phyloP scores from a whole-genome alignment of 2,113 vertebrate species.

The Eonycteris spelaea region DNA sequence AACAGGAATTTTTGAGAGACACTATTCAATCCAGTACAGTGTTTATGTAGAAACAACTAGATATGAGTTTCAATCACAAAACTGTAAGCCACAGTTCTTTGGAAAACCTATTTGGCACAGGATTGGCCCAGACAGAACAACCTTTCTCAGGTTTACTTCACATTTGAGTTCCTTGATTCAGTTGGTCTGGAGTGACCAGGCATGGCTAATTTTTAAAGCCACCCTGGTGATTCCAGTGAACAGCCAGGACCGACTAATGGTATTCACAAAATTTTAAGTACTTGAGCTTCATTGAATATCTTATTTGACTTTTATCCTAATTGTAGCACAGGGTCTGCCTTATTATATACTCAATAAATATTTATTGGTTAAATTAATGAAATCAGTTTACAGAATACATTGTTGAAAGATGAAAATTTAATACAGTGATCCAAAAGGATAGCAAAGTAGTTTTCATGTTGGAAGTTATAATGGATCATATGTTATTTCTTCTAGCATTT shows the following conservation, averaged over 20 bases:
- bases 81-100: background rate
- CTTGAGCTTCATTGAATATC: background rate
- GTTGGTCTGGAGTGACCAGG: background rate
- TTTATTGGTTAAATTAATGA: background rate
- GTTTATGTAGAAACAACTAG: background rate
- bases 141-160: background rate
- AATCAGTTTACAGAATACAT: background rate
- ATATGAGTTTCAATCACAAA: background rate
- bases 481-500: constrained; percentile 30
- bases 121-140: background rate
- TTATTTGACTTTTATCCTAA: background rate
- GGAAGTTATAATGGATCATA: constrained; percentile 6
- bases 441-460: background rate
- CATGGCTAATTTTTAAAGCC: background rate
- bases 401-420: background rate
- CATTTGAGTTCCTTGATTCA: background rate
- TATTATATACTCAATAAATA: background rate
- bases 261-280: background rate
- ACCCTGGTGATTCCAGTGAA: background rate
- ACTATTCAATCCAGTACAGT: background rate
- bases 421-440: background rate
- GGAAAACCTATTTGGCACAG: background rate
- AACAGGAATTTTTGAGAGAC: background rate
- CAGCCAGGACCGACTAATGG: background rate
- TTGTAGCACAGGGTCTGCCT: background rate